These are phyloP conservation scores for Mesorhabditis spiculigera DNA, from an alignment of 2,888 invertebrate species.

Conservation along the genomic window DNA sequence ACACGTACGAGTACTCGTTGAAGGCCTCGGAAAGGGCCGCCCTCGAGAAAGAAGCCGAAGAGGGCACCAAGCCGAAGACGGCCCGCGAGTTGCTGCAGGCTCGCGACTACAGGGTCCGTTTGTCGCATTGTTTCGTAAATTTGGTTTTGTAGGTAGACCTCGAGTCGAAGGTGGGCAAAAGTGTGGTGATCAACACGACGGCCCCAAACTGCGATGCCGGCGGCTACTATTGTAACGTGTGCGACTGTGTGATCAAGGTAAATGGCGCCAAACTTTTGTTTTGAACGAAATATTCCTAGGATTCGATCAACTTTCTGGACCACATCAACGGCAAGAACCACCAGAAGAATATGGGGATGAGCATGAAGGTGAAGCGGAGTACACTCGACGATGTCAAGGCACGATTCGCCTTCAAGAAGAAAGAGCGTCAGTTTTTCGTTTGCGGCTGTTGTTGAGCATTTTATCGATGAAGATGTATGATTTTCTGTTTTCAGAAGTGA, in stretches of 20 bases:
- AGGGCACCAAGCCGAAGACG: constrained; percentile 70
- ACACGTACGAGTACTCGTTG: constrained; percentile 77
- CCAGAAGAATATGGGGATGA: constrained; percentile 59
- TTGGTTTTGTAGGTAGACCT: too few species aligned
- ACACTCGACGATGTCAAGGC: constrained; percentile 88
- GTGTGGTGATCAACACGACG: constrained; percentile 94
- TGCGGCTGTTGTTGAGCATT: constrained; percentile 1
- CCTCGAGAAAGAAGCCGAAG: constrained; percentile 41
- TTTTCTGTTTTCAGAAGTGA: constrained; percentile 25
- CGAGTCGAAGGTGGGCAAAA: constrained; percentile 94
- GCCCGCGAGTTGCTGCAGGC: constrained; percentile 84
- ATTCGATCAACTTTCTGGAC: constrained; percentile 87
- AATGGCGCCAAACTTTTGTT: background rate
- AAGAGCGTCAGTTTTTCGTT: constrained; percentile 69
- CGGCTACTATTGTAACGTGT: constrained; percentile 98
- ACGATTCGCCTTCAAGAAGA: constrained; percentile 85
- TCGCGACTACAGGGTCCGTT: constrained; percentile 80
- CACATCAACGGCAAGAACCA: constrained; percentile 99
- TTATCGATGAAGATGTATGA: constrained; percentile 5
- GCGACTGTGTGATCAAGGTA: constrained; percentile 92
- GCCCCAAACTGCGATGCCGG: constrained; percentile 95
- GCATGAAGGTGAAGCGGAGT: constrained; percentile 76
- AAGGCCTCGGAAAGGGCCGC: constrained; percentile 68
- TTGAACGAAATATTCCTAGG: constrained; percentile 13
- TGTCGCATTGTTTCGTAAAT: too few species aligned